phyloP scores from a whole-genome alignment of 2,797 vertebrate species.

The Malurus leucopterus region DNA sequence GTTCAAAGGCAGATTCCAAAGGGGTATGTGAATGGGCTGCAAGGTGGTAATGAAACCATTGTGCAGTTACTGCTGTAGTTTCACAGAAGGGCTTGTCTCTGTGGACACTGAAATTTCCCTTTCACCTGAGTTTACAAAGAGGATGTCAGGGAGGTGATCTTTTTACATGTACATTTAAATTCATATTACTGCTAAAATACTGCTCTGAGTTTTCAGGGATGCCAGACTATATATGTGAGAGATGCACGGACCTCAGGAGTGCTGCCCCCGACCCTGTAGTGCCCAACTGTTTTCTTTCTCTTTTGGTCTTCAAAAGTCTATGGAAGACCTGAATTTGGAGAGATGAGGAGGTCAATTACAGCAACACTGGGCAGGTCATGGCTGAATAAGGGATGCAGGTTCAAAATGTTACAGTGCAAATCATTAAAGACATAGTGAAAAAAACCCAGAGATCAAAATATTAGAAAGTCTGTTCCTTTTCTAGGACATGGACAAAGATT shows the following conservation, averaged over 20 bases:
- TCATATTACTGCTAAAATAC: not conserved
- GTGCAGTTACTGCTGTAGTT: not conserved
- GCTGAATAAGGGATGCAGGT: not conserved
- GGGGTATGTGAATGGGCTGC: rapidly evolving
- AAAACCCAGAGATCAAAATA: not conserved
- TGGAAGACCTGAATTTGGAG: not conserved
- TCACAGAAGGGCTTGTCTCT: not conserved
- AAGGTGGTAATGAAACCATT: not conserved
- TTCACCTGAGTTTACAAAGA: not conserved
- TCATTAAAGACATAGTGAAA: not conserved
- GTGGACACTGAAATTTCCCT: not conserved
- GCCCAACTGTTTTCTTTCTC: not conserved
- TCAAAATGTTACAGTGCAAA: not conserved
- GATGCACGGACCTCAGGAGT: not conserved
- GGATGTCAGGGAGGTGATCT: not conserved
- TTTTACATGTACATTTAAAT: not conserved
- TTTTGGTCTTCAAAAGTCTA: not conserved
- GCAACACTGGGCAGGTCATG: rapidly evolving
- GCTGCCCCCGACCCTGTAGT: rapidly evolving
- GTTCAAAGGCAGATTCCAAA: not conserved
- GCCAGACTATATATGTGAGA: not conserved
- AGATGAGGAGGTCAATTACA: not conserved
- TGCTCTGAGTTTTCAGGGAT: not conserved
- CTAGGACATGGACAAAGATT: not conserved
- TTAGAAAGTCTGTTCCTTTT: not conserved